Evolutionary conservation across 2,888 invertebrate genomes (phyloP), one percentile per base, ranked within the genome.

Genomic region (Craniophora ligustri): DNA sequence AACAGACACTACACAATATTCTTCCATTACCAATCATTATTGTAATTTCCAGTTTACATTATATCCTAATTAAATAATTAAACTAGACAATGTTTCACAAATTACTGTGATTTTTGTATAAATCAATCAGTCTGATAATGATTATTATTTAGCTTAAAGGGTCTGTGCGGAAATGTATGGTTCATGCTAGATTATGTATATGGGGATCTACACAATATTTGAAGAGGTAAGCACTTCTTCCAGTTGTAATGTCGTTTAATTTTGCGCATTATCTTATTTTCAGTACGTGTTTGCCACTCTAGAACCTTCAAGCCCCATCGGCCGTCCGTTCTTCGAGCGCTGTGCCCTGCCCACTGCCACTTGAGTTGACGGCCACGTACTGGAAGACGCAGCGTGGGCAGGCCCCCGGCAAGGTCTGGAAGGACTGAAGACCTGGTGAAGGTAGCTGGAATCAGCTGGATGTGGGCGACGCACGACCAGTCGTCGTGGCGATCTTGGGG

Each of bases 21-120:
- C 62, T 31, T 50, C 14, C 60, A 49, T 58, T 64, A 42, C 40
- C 47, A 48, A 57, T 38, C 49, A 58, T 53, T 49, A 60, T 45
- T 60, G 50, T 36, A 51, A 65, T 48, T 36, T 59, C 36, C 47
- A 62, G 46, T 50, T 66, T 67, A 38, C 44, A 47, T 56, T 44
- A 58, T 60, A 58, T 56, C 59, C 69, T 72, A 69, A 63, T 74
- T 74, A 74, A 75, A 72, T 74, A 69, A 75, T 69, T 71, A 76
- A 54, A 46, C 71, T 76, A 75, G 40, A 57, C 48, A 40, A 50
- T 40, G 3, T 61, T 61, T 10, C 59, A 58, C 54, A 54, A 45
- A 45, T 53, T 49, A 35, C 46, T 67, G 66, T 56, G 32, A 39
- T 59, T 64, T 57, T 42, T 46, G 40, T 63, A 69, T 49, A 28